Conservation (phyloP, 2,113 vertebrate genomes). For the Gila orcuttii region DNA sequence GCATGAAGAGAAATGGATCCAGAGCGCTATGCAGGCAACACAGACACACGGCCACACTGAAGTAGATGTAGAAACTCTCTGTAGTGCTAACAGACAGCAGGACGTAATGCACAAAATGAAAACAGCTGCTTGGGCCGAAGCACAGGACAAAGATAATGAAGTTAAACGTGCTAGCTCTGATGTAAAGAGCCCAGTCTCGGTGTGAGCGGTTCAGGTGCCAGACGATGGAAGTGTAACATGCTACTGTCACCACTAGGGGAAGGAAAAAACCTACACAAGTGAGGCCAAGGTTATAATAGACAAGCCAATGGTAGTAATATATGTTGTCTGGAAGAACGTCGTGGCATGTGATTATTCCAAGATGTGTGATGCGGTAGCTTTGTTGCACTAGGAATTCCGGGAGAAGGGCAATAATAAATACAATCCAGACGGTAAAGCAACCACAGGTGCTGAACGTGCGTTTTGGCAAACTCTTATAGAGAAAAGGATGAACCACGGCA, state of each 20-base stretch:
- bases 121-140: slow-evolving; percentile 82
- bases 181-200: slow-evolving; percentile 79
- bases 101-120: slow-evolving; percentile 82
- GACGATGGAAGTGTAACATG: slow-evolving; percentile 82
- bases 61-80: slow-evolving; percentile 78
- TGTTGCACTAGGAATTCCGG: slow-evolving; percentile 82
- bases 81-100: slow-evolving; percentile 69
- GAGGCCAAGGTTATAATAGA: slow-evolving; percentile 82
- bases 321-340: slow-evolving; percentile 73
- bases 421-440: slow-evolving; percentile 73
- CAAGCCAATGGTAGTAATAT: slow-evolving; percentile 59
- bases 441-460: slow-evolving; percentile 63
- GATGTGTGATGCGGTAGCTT: slow-evolving; percentile 75
- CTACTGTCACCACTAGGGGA: slow-evolving; percentile 75
- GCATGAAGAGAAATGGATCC: slow-evolving; percentile 87
- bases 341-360: slow-evolving; percentile 79
- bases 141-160: slow-evolving; percentile 86
- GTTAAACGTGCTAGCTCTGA: slow-evolving; percentile 80
- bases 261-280: slow-evolving; percentile 77
- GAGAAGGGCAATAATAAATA: slow-evolving; percentile 76
- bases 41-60: slow-evolving; percentile 83
- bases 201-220: slow-evolving; percentile 75
- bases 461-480: slow-evolving; percentile 83
- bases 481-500: slow-evolving; percentile 86
- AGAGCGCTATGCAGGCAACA: slow-evolving; percentile 89